Evolutionary conservation across 2,113 vertebrate genomes (phyloP).

Genomic region (Climacteris rufus): DNA sequence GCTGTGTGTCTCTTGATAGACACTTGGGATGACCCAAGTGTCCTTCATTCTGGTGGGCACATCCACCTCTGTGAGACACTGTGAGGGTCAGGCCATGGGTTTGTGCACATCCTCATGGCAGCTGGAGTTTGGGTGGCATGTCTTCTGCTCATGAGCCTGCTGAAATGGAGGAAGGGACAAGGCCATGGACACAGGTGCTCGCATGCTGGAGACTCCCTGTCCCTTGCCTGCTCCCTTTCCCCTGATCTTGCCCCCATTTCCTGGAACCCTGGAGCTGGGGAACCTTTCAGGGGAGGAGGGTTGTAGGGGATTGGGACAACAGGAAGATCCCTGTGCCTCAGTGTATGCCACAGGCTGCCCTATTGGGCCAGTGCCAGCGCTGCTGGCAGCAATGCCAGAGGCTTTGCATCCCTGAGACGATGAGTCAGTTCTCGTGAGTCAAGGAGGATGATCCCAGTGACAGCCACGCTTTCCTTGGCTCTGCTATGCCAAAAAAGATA

Average conservation of each 20-base stretch:
- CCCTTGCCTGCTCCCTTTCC: background rate
- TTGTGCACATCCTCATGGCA: background rate
- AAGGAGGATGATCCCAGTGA: background rate
- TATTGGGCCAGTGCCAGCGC: background rate
- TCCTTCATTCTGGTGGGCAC: background rate
- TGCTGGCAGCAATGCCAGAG: background rate
- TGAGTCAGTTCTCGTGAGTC: constrained; percentile 38
- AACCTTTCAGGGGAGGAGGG: background rate
- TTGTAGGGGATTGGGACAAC: background rate
- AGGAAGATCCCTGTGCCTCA: background rate
- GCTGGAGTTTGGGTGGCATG: background rate
- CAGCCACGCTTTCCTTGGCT: background rate
- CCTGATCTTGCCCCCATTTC: background rate
- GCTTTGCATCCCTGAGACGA: rapidly evolving
- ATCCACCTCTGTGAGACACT: background rate
- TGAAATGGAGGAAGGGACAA: background rate
- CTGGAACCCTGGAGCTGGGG: too few relatives aligned
- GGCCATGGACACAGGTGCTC: rapidly evolving
- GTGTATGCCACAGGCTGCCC: background rate
- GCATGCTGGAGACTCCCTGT: background rate
- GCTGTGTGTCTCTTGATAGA: rapidly evolving
- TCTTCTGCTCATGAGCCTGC: background rate
- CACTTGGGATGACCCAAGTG: background rate
- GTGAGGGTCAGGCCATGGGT: background rate
- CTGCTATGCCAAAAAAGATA: background rate